phyloP scores from a whole-genome alignment of 2,797 vertebrate species.

The Phalloptychus januarius region DNA sequence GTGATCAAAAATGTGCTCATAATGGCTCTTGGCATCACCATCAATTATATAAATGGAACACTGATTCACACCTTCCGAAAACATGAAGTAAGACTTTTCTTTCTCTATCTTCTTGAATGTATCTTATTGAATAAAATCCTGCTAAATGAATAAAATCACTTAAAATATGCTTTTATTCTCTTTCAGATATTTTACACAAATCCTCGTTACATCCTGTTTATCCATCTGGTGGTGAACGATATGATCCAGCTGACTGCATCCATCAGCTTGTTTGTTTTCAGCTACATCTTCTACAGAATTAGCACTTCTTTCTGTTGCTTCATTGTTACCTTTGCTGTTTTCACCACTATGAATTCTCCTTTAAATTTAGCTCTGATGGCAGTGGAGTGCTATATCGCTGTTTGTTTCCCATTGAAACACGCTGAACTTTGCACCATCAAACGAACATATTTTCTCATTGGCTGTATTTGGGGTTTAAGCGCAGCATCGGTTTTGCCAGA shows the following conservation, averaged over 20 bases:
- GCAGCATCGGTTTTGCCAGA: conserved; percentile 50
- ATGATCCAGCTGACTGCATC: conserved; percentile 70
- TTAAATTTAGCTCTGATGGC: conserved; percentile 75
- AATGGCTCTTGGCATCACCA: conserved; percentile 61
- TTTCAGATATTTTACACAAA: conserved; percentile 58
- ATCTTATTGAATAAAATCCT: background rate
- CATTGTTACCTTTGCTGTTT: conserved; percentile 41
- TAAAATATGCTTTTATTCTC: background rate
- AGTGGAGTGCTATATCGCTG: conserved; percentile 71
- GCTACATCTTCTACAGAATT: conserved; percentile 50
- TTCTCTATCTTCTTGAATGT: too few relatives aligned
- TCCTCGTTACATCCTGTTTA: conserved; percentile 76
- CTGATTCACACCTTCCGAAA: conserved; percentile 70
- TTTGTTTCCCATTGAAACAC: conserved; percentile 70
- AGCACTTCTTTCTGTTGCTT: conserved; percentile 61
- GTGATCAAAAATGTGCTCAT: conserved; percentile 68
- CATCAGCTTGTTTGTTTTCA: conserved; percentile 53
- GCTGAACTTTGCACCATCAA: conserved; percentile 60
- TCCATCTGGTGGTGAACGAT: conserved; percentile 78
- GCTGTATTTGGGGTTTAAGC: conserved; percentile 64
- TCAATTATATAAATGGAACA: conserved; percentile 69
- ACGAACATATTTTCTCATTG: conserved; percentile 61
- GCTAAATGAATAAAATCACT: background rate
- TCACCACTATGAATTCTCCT: conserved; percentile 66
- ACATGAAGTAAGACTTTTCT: conserved; percentile 50